Evolutionary conservation across 1,140 invertebrate genomes (phyloP).

Genomic region (Campoletis sonorensis): DNA sequence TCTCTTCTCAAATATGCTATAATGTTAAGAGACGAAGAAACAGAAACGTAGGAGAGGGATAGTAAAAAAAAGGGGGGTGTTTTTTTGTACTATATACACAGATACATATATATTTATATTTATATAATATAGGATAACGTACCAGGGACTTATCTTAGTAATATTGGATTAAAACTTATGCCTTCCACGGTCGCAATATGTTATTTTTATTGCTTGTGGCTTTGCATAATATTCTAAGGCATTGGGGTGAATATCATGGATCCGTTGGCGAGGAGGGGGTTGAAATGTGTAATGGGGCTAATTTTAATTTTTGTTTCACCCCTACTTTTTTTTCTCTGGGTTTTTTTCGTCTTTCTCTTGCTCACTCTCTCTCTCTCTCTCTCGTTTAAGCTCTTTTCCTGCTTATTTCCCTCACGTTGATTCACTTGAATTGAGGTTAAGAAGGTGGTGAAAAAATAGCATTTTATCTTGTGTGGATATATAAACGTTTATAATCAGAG

Average conservation of each 20-base stretch:
- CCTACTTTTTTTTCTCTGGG: background rate
- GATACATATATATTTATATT: constrained; percentile 3
- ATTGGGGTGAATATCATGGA: constrained; percentile 53
- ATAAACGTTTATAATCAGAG: background rate
- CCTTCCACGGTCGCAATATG: constrained; percentile 75
- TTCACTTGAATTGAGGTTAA: constrained; percentile 36
- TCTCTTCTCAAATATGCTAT: constrained; percentile 38
- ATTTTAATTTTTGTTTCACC: constrained; percentile 76
- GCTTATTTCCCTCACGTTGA: background rate
- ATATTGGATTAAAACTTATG: constrained; percentile 78
- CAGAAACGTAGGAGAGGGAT: background rate
- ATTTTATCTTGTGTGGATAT: constrained; percentile 62
- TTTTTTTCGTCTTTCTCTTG: background rate
- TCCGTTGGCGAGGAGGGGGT: constrained; percentile 29
- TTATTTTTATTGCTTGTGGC: constrained; percentile 78
- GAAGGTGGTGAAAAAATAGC: constrained; percentile 60
- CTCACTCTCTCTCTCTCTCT: constrained; percentile 38
- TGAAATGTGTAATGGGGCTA: constrained; percentile 62
- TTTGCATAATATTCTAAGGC: constrained; percentile 76
- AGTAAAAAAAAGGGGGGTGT: constrained; percentile 21
- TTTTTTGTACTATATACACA: constrained; percentile 35
- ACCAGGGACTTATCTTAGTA: constrained; percentile 73
- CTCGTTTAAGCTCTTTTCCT: background rate
- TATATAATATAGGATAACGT: background rate
- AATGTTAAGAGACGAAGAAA: constrained; percentile 50